A percentile compares a stretch with the other conserved stretches of the same genome.
Evolutionary conservation across 1,140 invertebrate genomes (phyloP).

Genomic region (Drosophila willistoni): DNA sequence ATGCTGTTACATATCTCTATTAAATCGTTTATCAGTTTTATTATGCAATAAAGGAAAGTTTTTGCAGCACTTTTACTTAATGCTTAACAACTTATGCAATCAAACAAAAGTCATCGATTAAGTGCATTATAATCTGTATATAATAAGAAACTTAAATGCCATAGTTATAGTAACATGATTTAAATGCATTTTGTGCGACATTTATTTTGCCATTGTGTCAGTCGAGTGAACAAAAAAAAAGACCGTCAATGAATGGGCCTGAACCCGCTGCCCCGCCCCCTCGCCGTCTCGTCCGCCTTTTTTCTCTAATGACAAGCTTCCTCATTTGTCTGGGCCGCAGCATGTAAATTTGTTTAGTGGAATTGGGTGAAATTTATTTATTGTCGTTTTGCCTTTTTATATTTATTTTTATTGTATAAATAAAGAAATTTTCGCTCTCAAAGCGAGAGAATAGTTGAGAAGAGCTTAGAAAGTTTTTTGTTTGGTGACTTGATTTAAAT

Average conservation of each 20-base stretch:
- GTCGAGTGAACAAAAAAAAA: slow-evolving; percentile 50
- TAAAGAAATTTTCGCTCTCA: slow-evolving; percentile 44
- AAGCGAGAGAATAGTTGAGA: slow-evolving; percentile 42
- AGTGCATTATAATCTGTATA: slow-evolving; percentile 56
- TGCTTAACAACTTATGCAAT: slow-evolving; percentile 47
- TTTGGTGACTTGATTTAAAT: not conserved
- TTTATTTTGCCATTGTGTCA: slow-evolving; percentile 43
- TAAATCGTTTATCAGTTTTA: not conserved
- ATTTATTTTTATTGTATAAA: slow-evolving; percentile 24
- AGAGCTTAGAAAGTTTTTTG: slow-evolving; percentile 47
- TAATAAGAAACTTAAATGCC: slow-evolving; percentile 45
- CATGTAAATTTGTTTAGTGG: slow-evolving; percentile 50
- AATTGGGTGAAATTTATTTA: slow-evolving; percentile 64
- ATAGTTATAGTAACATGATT: slow-evolving; percentile 61
- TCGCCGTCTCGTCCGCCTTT: slow-evolving; percentile 19
- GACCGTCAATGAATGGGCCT: slow-evolving; percentile 52
- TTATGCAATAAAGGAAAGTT: slow-evolving; percentile 65
- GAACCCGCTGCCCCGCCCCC: not conserved
- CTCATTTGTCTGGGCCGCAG: slow-evolving; percentile 58
- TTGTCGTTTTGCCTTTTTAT: slow-evolving; percentile 30
- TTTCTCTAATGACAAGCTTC: slow-evolving; percentile 70
- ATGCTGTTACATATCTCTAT: too few relatives aligned
- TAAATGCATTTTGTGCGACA: slow-evolving; percentile 54
- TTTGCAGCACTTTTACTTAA: slow-evolving; percentile 66
- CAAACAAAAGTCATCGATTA: slow-evolving; percentile 43